phyloP scores from a whole-genome alignment of 1,140 invertebrate genomes.

The Bombus terrestris region DNA sequence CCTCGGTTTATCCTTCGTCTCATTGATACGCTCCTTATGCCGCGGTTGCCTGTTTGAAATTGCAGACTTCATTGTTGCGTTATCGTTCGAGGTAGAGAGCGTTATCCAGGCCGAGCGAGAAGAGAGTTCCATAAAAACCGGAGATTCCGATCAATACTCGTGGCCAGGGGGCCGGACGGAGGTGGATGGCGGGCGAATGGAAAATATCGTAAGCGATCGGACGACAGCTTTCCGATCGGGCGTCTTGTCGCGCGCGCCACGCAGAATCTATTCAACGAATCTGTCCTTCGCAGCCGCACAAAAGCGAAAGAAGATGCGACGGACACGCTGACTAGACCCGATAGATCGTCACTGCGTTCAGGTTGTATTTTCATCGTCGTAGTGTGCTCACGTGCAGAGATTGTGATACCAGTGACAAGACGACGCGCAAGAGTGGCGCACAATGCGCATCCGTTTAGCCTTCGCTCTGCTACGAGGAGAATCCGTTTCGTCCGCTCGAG shows the following conservation, averaged over 20 bases:
- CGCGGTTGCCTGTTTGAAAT: neutral
- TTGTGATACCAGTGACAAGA: slow-evolving; percentile 48
- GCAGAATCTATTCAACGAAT: slow-evolving; percentile 22
- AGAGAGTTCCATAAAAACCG: slow-evolving; percentile 21
- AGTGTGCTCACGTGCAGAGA: neutral
- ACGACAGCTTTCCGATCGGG: slow-evolving; percentile 39
- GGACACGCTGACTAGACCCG: neutral
- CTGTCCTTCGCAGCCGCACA: neutral
- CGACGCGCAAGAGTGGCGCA: slow-evolving; percentile 51
- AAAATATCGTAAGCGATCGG: slow-evolving; percentile 27
- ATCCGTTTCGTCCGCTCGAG: slow-evolving; percentile 62
- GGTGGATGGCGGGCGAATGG: slow-evolving; percentile 8
- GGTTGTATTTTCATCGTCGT: slow-evolving; percentile 29
- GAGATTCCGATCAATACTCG: slow-evolving; percentile 34
- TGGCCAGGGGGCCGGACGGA: slow-evolving; percentile 1
- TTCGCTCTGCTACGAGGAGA: slow-evolving; percentile 45
- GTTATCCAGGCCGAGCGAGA: slow-evolving; percentile 29
- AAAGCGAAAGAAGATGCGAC: slow-evolving; percentile 15
- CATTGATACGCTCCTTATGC: neutral
- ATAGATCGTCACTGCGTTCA: slow-evolving; percentile 33
- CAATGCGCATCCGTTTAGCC: slow-evolving; percentile 64
- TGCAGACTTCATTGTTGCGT: slow-evolving; percentile 7
- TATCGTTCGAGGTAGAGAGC: neutral
- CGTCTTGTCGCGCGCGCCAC: slow-evolving; percentile 21
- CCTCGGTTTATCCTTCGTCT: neutral